Percentiles rank a stretch among this genome's conserved stretches.
Evolutionary conservation across 2,113 vertebrate genomes (phyloP).

Genomic region (Rhadina sibilatrix): DNA sequence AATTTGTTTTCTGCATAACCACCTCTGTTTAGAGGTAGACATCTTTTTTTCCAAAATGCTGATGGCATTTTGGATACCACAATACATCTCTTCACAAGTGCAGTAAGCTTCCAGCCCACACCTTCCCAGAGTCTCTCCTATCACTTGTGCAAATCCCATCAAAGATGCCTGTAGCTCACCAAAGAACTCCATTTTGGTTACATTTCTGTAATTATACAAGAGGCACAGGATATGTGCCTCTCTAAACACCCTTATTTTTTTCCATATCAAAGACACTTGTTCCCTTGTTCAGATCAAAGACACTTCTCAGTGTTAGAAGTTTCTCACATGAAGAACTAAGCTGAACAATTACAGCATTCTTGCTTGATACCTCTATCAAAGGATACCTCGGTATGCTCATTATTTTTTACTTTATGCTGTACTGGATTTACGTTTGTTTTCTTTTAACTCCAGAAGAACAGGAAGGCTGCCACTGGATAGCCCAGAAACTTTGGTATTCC

Average conservation of each 20-base stretch:
- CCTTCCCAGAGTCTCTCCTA: background rate
- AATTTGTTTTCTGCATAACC: conserved; percentile 12
- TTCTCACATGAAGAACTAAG: background rate
- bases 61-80: background rate
- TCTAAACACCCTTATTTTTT: background rate
- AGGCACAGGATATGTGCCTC: background rate
- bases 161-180: background rate
- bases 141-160: background rate
- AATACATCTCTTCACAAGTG: background rate
- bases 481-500: fast-evolving
- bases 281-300: conserved; percentile 36
- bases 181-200: background rate
- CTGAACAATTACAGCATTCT: background rate
- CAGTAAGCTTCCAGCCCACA: background rate
- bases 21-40: background rate
- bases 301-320: background rate
- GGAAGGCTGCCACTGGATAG: background rate
- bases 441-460: background rate
- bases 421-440: background rate
- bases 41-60: background rate
- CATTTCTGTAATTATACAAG: background rate
- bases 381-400: fast-evolving
- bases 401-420: background rate
- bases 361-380: background rate
- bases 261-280: background rate